Conservation (phyloP, 2,888 invertebrate species). For the Melanophora roralis region DNA sequence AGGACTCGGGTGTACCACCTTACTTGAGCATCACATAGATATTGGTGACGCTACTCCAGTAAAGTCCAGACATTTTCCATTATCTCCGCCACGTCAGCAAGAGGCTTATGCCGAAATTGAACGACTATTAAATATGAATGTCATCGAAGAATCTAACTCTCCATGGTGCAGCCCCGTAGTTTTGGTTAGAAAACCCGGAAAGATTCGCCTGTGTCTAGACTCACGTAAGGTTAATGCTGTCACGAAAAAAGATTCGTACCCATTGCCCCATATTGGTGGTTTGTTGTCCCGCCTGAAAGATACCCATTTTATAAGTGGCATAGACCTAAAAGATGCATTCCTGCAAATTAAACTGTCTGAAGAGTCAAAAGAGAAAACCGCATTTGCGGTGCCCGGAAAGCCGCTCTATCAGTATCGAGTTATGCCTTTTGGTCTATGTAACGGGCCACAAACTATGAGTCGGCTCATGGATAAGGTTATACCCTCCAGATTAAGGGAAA, state of each 20-base stretch:
- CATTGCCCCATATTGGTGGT: conserved; percentile 52
- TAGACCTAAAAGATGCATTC: conserved; percentile 52
- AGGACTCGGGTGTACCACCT: conserved; percentile 1
- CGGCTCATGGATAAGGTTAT: neutral
- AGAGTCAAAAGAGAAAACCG: conserved; percentile 61
- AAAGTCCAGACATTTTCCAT: conserved; percentile 23
- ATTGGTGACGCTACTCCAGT: conserved; percentile 28
- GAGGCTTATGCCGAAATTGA: conserved; percentile 23
- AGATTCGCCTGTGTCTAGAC: conserved; percentile 29
- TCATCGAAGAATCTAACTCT: conserved; percentile 46
- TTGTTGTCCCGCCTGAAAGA: conserved; percentile 38
- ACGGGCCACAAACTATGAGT: conserved; percentile 55
- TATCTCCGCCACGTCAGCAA: conserved; percentile 11
- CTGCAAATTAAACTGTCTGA: conserved; percentile 39
- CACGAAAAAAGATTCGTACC: conserved; percentile 50
- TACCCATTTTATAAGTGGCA: conserved; percentile 44
- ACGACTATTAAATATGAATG: conserved; percentile 29
- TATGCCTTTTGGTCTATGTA: conserved; percentile 58
- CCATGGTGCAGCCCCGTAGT: conserved; percentile 13
- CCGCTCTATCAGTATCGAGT: conserved; percentile 33
- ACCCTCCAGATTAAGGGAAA: neutral
- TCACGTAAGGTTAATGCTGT: neutral
- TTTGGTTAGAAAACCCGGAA: conserved; percentile 8
- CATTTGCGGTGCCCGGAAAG: conserved; percentile 64
- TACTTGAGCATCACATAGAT: conserved; percentile 16